Evolutionary conservation across 2,888 invertebrate genomes (phyloP), one percentile per base, ranked within the genome.

Genomic region (Phasia obesa): DNA sequence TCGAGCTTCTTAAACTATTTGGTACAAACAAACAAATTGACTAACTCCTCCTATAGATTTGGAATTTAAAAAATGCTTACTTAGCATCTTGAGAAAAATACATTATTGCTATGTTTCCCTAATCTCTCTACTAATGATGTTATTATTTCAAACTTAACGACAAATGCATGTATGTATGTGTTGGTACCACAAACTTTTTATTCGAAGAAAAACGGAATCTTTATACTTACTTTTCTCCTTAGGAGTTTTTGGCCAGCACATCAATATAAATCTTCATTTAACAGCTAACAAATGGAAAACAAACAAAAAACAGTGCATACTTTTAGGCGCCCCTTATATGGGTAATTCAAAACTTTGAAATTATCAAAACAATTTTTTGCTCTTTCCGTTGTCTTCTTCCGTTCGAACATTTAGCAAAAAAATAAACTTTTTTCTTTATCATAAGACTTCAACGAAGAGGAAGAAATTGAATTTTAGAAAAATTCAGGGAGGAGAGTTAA

Each of bases 281-380:
- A 38, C 55, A 64, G 49, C 62, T 53, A 59, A 27, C 25, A 31
- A 65, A 55, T 49, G 7, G 15, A 17, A 64, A 57, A 78, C 67
- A 64, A 57, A 78, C 67, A 35, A 51, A 78, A 70, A 70, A 42
- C 51, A 59, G 4, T 77, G 81, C 59, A 75, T 83, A 83, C 82
- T 74, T 83, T 78, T 77, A 75, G 82, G 82, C 82, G 82, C 78
- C 81, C 60, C 31, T 53, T 78, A 74, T 78, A 74, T 75, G 69
- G 65, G 74, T 75, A 78, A 83, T 83, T 78, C 70, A 71, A 74
- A 78, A 82, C 74, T 78, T 83, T 83, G 11, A 70, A 74, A 77
- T 73, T 60, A 73, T 77, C 62, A 78, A 82, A 78, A 83, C 74
- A 83, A 77, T 42, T 77, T 27, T 62, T 55, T 55, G 6, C 15